Evolutionary conservation across 1,140 invertebrate genomes (phyloP).

Genomic region (Drosophila murphyi): DNA sequence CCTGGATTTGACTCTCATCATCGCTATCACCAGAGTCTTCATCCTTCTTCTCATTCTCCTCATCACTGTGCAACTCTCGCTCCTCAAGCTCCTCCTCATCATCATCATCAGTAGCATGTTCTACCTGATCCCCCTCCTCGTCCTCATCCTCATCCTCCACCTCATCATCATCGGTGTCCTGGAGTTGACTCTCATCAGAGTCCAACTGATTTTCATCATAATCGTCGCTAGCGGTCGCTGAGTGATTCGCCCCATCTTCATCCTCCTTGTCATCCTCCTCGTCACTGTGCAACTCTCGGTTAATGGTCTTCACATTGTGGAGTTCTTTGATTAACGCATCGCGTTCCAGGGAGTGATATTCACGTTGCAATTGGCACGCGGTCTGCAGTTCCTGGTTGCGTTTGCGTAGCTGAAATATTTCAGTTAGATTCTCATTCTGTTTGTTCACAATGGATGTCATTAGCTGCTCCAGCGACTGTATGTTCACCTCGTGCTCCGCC

Average conservation of each 20-base stretch:
- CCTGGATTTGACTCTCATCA: neutral
- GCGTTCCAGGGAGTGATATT: slow-evolving; percentile 73
- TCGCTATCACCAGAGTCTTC: neutral
- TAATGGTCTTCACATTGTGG: slow-evolving; percentile 47
- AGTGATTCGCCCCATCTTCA: neutral
- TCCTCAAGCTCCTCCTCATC: neutral
- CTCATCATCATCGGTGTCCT: neutral
- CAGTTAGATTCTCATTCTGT: slow-evolving; percentile 60
- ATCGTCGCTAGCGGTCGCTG: neutral
- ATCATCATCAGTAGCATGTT: neutral
- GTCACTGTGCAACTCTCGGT: neutral
- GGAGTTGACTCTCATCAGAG: neutral
- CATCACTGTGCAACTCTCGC: neutral
- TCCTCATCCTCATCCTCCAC: neutral
- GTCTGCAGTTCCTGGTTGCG: slow-evolving; percentile 58
- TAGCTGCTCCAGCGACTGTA: slow-evolving; percentile 67
- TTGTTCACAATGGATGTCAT: slow-evolving; percentile 66
- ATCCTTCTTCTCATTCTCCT: neutral
- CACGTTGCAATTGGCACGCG: slow-evolving; percentile 63
- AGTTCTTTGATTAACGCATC: slow-evolving; percentile 64
- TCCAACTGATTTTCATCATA: neutral
- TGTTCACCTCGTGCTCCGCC: slow-evolving; percentile 50
- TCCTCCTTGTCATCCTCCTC: neutral
- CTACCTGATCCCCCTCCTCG: neutral
- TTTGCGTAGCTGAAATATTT: slow-evolving; percentile 58